These are phyloP conservation scores for Oxyura jamaicensis DNA, from an alignment of 2,113 vertebrate species.

Conservation along the genomic window DNA sequence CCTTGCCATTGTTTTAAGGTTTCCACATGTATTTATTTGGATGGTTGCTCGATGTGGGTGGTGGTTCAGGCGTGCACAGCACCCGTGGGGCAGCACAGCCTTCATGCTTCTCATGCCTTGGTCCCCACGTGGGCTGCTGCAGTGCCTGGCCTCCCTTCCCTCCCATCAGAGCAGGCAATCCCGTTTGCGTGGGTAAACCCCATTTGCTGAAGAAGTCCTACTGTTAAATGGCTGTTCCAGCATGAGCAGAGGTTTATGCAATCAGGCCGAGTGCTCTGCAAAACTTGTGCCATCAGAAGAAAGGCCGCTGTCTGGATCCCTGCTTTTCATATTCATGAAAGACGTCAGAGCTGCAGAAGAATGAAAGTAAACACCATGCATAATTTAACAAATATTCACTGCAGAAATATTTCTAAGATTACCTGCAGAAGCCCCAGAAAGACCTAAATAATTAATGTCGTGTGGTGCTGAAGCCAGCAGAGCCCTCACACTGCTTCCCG, in stretches of 20 bases:
- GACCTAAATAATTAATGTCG: background rate
- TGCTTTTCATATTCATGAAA: conserved; percentile 23
- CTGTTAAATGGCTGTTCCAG: background rate
- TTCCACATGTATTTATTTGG: background rate
- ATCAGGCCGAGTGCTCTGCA: background rate
- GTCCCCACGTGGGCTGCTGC: background rate
- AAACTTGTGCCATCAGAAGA: background rate
- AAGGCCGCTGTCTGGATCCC: background rate
- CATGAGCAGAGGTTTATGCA: background rate
- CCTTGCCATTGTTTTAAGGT: background rate
- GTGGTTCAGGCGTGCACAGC: fast-evolving
- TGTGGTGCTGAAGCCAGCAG: background rate
- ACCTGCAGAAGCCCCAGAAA: conserved; percentile 46
- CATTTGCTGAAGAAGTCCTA: background rate
- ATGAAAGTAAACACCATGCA: conserved; percentile 58
- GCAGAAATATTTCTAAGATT: background rate
- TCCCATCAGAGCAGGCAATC: background rate
- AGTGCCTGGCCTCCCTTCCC: background rate
- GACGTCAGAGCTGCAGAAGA: background rate
- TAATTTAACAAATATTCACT: conserved; percentile 45
- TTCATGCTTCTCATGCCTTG: background rate
- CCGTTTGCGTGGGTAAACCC: fast-evolving
- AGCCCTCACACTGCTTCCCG: background rate
- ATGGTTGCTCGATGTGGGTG: fast-evolving
- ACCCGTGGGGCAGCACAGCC: background rate